These are phyloP conservation scores for Pilophorus perplexus DNA, from an alignment of 2,888 invertebrate species.

Conservation along the genomic window DNA sequence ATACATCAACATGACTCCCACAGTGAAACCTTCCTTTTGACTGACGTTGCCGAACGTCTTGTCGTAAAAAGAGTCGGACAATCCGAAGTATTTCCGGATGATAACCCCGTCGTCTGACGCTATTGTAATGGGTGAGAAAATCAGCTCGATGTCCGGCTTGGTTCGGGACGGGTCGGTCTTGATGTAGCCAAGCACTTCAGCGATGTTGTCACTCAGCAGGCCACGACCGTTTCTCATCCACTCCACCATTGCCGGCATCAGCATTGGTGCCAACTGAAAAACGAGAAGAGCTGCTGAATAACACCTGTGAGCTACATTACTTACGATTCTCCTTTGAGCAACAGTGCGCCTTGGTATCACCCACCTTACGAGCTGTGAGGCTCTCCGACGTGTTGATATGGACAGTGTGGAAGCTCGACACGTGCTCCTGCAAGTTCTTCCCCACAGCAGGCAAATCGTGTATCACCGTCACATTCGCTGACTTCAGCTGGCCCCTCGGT, in stretches of 20 bases:
- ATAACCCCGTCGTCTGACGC: slow-evolving; percentile 71
- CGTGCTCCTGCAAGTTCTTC: slow-evolving; percentile 56
- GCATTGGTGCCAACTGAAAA: slow-evolving; percentile 14
- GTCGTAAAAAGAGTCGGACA: slow-evolving; percentile 62
- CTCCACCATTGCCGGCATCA: slow-evolving; percentile 56
- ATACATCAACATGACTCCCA: slow-evolving; percentile 70
- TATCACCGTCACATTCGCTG: slow-evolving; percentile 58
- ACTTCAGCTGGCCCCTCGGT: slow-evolving; percentile 58
- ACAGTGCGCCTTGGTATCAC: too few relatives aligned
- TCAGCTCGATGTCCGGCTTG: slow-evolving; percentile 76
- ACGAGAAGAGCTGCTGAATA: too few relatives aligned
- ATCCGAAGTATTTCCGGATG: slow-evolving; percentile 60
- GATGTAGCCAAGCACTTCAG: slow-evolving; percentile 72
- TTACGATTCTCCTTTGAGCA: too few relatives aligned
- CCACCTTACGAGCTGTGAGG: slow-evolving; percentile 34
- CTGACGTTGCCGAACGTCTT: slow-evolving; percentile 53
- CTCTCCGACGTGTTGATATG: slow-evolving; percentile 42
- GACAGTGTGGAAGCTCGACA: slow-evolving; percentile 41
- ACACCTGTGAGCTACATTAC: too few relatives aligned
- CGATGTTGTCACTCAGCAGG: slow-evolving; percentile 67
- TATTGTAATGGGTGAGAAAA: slow-evolving; percentile 72
- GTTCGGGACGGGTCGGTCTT: slow-evolving; percentile 65
- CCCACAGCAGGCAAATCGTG: slow-evolving; percentile 60
- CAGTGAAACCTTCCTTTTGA: slow-evolving; percentile 61
- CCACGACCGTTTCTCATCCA: slow-evolving; percentile 61